These are phyloP conservation scores for Brachyptera putata DNA, from an alignment of 2,888 invertebrate species.

Conservation along the genomic window DNA sequence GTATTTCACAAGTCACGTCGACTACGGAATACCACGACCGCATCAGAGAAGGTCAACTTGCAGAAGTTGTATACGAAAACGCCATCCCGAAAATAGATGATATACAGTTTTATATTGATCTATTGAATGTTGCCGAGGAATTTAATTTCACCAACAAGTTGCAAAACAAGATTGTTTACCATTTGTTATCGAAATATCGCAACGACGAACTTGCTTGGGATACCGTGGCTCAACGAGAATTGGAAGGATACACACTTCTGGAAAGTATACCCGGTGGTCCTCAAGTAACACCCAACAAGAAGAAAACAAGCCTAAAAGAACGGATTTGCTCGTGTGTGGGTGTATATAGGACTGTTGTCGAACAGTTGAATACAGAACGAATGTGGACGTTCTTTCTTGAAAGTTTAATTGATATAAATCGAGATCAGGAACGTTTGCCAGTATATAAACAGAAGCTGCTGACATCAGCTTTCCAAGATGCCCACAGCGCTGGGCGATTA, in stretches of 20 bases:
- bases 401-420: conserved; percentile 52
- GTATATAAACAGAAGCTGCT: conserved; percentile 48
- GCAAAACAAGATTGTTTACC: conserved; percentile 45
- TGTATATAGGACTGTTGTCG: conserved; percentile 50
- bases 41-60: conserved; percentile 46
- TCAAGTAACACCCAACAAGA: neutral
- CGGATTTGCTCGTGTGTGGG: conserved; percentile 44
- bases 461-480: conserved; percentile 49
- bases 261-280: neutral
- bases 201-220: conserved; percentile 57
- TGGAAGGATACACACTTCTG: conserved; percentile 44
- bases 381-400: conserved; percentile 57
- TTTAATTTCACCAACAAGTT: conserved; percentile 57
- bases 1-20: too few species aligned
- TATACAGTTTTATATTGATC: conserved; percentile 55
- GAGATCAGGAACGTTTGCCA: conserved; percentile 39
- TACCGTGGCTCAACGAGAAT: conserved; percentile 55
- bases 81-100: conserved; percentile 55
- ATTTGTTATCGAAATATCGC: conserved; percentile 40
- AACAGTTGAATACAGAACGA: conserved; percentile 47
- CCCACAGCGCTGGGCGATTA: conserved; percentile 47
- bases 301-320: neutral
- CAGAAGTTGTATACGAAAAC: conserved; percentile 58
- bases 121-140: conserved; percentile 55
- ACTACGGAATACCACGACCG: neutral